Evolutionary conservation across 2,888 invertebrate species (phyloP), one percentile per base, ranked within the genome.

Genomic region (Sturmia bella): DNA sequence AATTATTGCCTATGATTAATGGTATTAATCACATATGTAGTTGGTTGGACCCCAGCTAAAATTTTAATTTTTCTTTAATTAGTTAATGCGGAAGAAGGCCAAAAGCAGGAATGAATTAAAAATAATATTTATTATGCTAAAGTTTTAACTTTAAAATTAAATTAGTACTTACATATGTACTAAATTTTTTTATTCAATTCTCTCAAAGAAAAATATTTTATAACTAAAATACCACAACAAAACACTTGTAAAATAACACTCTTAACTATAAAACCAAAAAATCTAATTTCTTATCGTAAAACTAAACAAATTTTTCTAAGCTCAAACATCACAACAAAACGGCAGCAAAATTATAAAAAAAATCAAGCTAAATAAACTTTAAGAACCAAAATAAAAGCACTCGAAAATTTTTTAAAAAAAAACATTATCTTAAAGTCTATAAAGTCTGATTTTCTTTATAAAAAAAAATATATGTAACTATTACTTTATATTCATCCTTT

Each of bases 401-500:
- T 6, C 6, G 27, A 27, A 27, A 27, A 27, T 27, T 27, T 27
- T 27, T 27, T 6, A 27, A 27, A 27, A 3, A 27, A 48, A 54
- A 27, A 17, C n/a, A n/a, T n/a, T 1, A 24, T 45, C 69, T 63
- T 32, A 57, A 76, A 59, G 39, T 56, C 57, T 54, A 74, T 74
- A 39, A 41, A 80, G 69, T 48, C 11, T 41, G 27, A 57, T 48
- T 56, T 69, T 52, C 48, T 50, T 21, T 21, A 54, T 79, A 11
- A 19, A 56, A 41, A 57, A 27, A 64, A 54, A 56, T 69, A 73
- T n/a, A 56, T n/a, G n/a, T n/a, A 73, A 48, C 59, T 21, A 75
- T 73, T 77, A 81, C 81, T 81, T 81, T 81, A 81, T 73, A 77
- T 68, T 48, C 66, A 41, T 77, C 72, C 68, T 69, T 61, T 75